phyloP scores from a whole-genome alignment of 2,113 vertebrate species.

The Gymnarchus niloticus region DNA sequence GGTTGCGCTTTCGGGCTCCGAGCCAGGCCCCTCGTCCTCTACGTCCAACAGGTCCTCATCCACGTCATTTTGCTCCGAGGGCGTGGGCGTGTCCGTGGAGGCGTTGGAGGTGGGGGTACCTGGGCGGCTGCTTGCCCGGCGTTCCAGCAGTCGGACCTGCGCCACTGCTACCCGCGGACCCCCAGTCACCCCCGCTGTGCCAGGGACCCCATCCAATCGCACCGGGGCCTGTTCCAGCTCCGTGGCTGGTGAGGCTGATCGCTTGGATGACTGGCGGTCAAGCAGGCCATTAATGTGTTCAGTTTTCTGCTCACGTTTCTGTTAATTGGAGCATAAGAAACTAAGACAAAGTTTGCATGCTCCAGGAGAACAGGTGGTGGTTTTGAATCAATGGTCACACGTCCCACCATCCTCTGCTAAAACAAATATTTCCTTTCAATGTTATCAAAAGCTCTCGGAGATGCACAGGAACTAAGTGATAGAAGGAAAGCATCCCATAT shows the following conservation, averaged over 20 bases:
- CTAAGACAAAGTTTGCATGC: not conserved
- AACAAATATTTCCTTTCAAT: too few relatives aligned
- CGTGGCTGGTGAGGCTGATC: slow-evolving; percentile 76
- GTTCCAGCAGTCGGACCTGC: slow-evolving; percentile 86
- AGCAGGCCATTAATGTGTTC: slow-evolving; percentile 91
- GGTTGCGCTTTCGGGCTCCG: slow-evolving; percentile 74
- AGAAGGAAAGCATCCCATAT: not conserved
- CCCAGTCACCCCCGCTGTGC: slow-evolving; percentile 73
- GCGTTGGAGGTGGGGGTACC: slow-evolving; percentile 91
- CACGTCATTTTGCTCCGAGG: slow-evolving; percentile 88
- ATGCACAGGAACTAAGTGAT: not conserved
- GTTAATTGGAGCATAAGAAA: slow-evolving; percentile 17
- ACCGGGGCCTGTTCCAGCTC: slow-evolving; percentile 75
- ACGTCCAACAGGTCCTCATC: slow-evolving; percentile 90
- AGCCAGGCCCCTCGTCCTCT: slow-evolving; percentile 80
- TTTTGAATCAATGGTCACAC: not conserved
- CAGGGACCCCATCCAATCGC: slow-evolving; percentile 69
- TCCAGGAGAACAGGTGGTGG: not conserved
- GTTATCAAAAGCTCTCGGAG: not conserved
- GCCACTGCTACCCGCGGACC: slow-evolving; percentile 64
- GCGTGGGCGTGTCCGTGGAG: slow-evolving; percentile 83
- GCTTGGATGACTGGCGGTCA: slow-evolving; percentile 73
- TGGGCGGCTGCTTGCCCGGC: slow-evolving; percentile 80
- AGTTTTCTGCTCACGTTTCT: slow-evolving; percentile 93
- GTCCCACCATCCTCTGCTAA: not conserved